Evolutionary conservation across 1,140 invertebrate genomes (phyloP).

Genomic region (Lasioglossum albipes): DNA sequence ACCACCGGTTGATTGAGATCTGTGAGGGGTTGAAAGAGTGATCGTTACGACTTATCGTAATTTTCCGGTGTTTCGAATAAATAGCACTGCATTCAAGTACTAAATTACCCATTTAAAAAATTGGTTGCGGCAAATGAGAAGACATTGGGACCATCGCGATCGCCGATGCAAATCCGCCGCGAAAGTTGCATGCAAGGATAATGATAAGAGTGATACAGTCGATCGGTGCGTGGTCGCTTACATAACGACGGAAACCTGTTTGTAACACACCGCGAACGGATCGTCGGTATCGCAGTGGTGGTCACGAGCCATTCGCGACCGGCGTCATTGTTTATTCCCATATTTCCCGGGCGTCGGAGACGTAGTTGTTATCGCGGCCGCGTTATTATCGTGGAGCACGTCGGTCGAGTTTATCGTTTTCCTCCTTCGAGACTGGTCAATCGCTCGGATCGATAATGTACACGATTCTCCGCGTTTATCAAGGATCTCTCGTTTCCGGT

Average conservation of each 20-base stretch:
- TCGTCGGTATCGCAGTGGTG: conserved; percentile 18
- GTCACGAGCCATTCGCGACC: not conserved
- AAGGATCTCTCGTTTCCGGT: conserved; percentile 13
- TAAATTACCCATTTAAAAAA: too few species aligned
- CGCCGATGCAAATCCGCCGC: not conserved
- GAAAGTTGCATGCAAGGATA: conserved; percentile 21
- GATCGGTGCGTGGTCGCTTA: conserved; percentile 23
- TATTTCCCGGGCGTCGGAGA: not conserved
- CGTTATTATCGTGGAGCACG: not conserved
- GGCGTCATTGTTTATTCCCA: not conserved
- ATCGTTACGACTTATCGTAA: too few species aligned
- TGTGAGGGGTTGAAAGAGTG: too few species aligned
- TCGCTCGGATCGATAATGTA: conserved; percentile 14
- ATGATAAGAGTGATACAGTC: conserved; percentile 30
- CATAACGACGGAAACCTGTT: conserved; percentile 45
- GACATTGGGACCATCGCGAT: not conserved
- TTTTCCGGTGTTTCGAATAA: too few species aligned
- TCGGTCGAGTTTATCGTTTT: not conserved
- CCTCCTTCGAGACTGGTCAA: not conserved
- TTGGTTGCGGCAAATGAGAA: too few species aligned
- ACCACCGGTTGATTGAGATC: too few species aligned
- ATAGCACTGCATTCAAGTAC: too few species aligned
- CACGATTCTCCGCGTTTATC: conserved; percentile 1
- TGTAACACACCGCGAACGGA: conserved; percentile 29
- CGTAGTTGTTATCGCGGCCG: not conserved